Evolutionary conservation across 2,113 vertebrate species (phyloP).

Genomic region (Archocentrus centrarchus): DNA sequence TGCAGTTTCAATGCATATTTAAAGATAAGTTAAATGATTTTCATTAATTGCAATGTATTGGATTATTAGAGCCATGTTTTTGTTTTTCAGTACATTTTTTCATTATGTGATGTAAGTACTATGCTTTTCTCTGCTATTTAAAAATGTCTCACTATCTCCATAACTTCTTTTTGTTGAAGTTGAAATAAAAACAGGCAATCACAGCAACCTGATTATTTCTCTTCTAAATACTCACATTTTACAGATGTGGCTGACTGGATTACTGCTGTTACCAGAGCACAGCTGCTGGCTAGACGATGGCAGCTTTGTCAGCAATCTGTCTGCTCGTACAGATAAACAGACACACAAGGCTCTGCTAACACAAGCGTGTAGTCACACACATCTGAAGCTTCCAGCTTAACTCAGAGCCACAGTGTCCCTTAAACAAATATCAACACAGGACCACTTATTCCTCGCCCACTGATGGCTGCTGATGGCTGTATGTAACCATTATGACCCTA

Average conservation of each 20-base stretch:
- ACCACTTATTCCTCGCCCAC: constrained; percentile 27
- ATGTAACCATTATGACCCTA: not conserved
- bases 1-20: not conserved
- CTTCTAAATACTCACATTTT: constrained; percentile 3
- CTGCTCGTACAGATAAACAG: constrained; percentile 40
- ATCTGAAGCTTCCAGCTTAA: constrained; percentile 48
- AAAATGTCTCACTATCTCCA: no score
- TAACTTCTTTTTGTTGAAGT: not conserved
- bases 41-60: not conserved
- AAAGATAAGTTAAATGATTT: not conserved
- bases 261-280: constrained; percentile 47
- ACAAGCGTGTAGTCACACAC: constrained; percentile 39
- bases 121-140: no score
- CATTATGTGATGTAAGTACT: not conserved
- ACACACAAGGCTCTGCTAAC: constrained; percentile 34
- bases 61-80: not conserved
- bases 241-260: constrained; percentile 38
- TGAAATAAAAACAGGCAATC: constrained; percentile 9
- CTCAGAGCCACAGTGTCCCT: constrained; percentile 8
- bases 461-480: constrained; percentile 51
- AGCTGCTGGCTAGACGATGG: constrained; percentile 42
- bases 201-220: not conserved
- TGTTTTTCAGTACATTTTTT: constrained; percentile 1
- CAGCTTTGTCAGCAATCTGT: constrained; percentile 51
- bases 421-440: constrained; percentile 30